Conservation (phyloP, 2,113 vertebrate species). For the Sceloporus tristichus region DNA sequence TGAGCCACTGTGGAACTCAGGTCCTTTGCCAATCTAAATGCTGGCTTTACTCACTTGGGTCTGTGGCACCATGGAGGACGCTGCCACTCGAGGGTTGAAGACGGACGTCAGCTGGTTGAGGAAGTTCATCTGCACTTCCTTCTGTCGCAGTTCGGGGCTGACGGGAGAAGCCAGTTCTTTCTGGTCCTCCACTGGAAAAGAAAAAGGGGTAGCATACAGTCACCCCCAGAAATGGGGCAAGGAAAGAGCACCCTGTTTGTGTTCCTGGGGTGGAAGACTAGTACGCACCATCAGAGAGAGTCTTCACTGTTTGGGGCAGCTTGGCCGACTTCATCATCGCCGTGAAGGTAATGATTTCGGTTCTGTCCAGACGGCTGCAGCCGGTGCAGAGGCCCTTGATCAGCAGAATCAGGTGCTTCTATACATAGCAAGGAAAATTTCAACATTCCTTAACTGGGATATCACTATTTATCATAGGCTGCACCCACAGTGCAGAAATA, state of each 20-base stretch:
- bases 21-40: no score
- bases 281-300: constrained; percentile 92
- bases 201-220: not conserved
- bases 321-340: constrained; percentile 99
- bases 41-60: constrained; percentile 77
- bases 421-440: not conserved
- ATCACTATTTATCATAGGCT: no score
- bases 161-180: constrained; percentile 92
- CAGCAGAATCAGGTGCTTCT: constrained; percentile 98
- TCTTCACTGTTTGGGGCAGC: constrained; percentile 97
- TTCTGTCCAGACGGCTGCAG: constrained; percentile 95
- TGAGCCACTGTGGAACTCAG: not conserved
- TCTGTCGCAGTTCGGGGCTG: constrained; percentile 94
- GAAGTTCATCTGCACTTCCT: constrained; percentile 99
- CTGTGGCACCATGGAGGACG: constrained; percentile 81
- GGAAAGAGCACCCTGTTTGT: not conserved
- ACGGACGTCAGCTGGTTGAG: constrained; percentile 96
- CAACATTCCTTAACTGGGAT: no score
- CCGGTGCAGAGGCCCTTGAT: constrained; percentile 98
- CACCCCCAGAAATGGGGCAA: not conserved
- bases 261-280: not conserved
- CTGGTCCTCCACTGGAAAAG: constrained; percentile 92
- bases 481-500: no score
- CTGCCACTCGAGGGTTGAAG: constrained; percentile 91
- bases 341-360: constrained; percentile 98